These are phyloP conservation scores for Oostethus manadensis DNA, from an alignment of 2,113 vertebrate species.

Conservation along the genomic window DNA sequence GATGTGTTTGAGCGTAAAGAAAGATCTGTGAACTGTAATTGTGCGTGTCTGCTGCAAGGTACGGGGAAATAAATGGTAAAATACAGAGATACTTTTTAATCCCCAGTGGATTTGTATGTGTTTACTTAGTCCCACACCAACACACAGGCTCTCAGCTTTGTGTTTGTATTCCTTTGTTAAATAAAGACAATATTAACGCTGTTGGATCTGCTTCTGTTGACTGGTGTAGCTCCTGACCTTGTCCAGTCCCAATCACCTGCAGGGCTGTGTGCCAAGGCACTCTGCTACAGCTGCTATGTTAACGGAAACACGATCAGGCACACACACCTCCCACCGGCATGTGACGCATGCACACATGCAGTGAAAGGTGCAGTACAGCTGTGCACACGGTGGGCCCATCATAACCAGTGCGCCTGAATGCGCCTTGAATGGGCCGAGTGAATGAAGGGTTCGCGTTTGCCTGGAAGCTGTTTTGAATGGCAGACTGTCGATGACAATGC, in stretches of 20 bases:
- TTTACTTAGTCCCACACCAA: neutral
- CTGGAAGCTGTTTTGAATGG: conserved; percentile 5
- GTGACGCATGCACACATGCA: neutral
- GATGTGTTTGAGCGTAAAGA: conserved; percentile 1
- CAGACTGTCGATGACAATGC: neutral
- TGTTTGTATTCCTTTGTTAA: neutral
- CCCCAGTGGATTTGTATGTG: neutral
- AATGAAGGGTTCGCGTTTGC: conserved; percentile 3
- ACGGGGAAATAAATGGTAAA: neutral
- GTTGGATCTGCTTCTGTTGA: neutral
- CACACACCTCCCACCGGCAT: neutral
- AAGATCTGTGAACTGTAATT: neutral
- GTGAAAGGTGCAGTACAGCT: conserved; percentile 5
- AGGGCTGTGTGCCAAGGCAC: conserved; percentile 33
- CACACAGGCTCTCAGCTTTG: neutral
- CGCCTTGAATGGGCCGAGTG: neutral
- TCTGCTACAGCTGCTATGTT: conserved; percentile 43
- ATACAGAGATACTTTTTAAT: neutral
- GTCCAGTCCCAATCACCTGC: conserved; percentile 50
- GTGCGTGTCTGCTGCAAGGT: neutral
- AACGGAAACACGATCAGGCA: conserved; percentile 34
- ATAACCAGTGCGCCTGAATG: conserved; percentile 5
- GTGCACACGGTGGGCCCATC: conserved; percentile 9
- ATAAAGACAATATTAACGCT: neutral
- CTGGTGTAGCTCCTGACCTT: conserved; percentile 29